Evolutionary conservation across 2,113 vertebrate species (phyloP).

Genomic region (Cynocephalus volans): DNA sequence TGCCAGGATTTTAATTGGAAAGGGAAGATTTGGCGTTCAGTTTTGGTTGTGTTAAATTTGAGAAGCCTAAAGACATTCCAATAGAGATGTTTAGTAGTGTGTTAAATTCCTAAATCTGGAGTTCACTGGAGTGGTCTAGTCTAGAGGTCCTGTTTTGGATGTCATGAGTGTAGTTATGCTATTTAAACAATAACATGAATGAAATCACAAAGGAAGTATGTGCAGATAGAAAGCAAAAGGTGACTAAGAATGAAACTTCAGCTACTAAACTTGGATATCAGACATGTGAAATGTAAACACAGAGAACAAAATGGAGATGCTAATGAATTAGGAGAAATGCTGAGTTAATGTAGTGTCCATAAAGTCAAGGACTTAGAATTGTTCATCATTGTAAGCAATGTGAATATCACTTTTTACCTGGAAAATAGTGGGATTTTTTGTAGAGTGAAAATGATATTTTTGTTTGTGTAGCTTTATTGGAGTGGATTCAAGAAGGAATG

Average conservation of each 20-base stretch:
- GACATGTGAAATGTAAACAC: background rate
- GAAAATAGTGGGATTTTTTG: background rate
- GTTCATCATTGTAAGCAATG: background rate
- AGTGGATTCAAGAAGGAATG: background rate
- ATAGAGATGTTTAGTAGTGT: background rate
- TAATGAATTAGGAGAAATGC: background rate
- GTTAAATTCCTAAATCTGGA: background rate
- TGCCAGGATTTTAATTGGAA: background rate
- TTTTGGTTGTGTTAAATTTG: background rate
- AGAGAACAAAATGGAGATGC: background rate
- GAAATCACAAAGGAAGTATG: background rate
- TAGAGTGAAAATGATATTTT: background rate
- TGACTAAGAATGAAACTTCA: background rate
- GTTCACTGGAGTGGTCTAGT: background rate
- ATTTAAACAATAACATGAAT: background rate
- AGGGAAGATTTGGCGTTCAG: background rate
- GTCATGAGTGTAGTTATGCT: background rate
- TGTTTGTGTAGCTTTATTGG: background rate
- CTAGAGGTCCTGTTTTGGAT: background rate
- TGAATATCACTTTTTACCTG: background rate
- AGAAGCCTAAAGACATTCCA: background rate
- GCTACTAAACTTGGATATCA: background rate
- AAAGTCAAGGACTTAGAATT: background rate
- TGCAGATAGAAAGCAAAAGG: background rate
- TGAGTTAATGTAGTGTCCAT: too few species aligned